Evolutionary conservation across 1,140 invertebrate species (phyloP), one percentile per base, ranked within the genome.

Genomic region (Chrysopa pallens): DNA sequence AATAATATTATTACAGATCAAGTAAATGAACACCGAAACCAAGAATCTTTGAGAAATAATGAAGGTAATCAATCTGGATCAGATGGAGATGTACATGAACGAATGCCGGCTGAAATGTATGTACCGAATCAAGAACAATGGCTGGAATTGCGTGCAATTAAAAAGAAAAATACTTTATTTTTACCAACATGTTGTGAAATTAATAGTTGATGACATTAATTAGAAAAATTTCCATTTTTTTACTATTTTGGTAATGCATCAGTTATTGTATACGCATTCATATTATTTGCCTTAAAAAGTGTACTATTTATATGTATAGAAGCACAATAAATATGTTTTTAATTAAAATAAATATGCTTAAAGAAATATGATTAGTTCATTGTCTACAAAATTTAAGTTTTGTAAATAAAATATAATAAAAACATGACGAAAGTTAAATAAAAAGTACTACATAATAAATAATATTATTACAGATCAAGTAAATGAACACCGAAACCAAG

Each of bases 71-170:
- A 60, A 51, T 48, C 37, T 28, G 56, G 55, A 17, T 42, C 49
- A 38, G 55, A 54, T 31, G 53, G 50, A 6, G 8, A 33, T 2
- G 55, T 59, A 42, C 59, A 61, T 39, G 67, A 71, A 28, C 56
- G 68, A 48, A 73, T 88, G 71, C 84, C 83, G 0, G 79, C 83
- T 1, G 84, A 87, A 62, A 88, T 88, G 84, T 88, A 86, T 52
- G 83, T 88, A 1, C 82, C 84, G 0, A 86, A 88, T 61, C 84
- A 88, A 60, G 77, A 85, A 57, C 78, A 85, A 50, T 88, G 84
- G 84, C 64, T 87, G 4, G 76, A 81, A 45, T 58, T 87, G 14
- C 70, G 82, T 9, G 79, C 77, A 6, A 60, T 60, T 31, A 70
- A 68, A 45, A 53, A 47, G 40, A 23, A 23, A 23, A 51, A 47